These are phyloP conservation scores for Apamea crenata DNA, from an alignment of 2,888 invertebrate genomes.

Conservation along the genomic window DNA sequence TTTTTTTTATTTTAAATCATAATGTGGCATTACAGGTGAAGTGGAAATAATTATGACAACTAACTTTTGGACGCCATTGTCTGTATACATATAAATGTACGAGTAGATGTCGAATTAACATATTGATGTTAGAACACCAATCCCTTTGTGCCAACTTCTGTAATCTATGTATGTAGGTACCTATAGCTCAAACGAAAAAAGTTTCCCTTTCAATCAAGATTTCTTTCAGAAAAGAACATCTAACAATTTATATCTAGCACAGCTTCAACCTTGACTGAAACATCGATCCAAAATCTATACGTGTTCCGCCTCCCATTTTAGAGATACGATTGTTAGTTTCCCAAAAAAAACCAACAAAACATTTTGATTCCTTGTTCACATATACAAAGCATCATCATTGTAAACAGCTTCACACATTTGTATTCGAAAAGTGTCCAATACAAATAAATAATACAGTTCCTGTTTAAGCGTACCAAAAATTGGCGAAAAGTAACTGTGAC, in stretches of 20 bases:
- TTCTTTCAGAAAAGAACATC: not conserved
- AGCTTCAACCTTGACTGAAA: not conserved
- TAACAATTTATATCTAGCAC: not conserved
- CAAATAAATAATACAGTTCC: slow-evolving; percentile 46
- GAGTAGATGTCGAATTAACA: not conserved
- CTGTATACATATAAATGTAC: no score
- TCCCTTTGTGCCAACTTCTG: not conserved
- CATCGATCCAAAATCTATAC: slow-evolving; percentile 21
- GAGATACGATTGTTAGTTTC: not conserved
- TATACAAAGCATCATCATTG: slow-evolving; percentile 43
- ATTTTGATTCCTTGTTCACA: slow-evolving; percentile 23
- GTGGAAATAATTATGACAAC: no score
- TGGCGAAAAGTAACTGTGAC: slow-evolving; percentile 41
- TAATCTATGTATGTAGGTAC: not conserved
- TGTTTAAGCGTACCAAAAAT: slow-evolving; percentile 46
- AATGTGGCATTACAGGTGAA: no score
- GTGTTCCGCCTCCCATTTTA: not conserved
- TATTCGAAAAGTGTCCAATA: slow-evolving; percentile 45
- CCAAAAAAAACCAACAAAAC: slow-evolving; percentile 26
- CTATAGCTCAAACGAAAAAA: not conserved
- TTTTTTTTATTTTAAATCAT: no score
- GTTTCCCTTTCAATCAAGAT: not conserved
- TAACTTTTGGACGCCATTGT: no score
- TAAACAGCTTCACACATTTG: slow-evolving; percentile 44
- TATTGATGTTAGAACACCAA: not conserved